A percentile compares a stretch with the other conserved stretches of the same genome.
phyloP scores from a whole-genome alignment of 2,113 vertebrate genomes.

The Numenius arquata region DNA sequence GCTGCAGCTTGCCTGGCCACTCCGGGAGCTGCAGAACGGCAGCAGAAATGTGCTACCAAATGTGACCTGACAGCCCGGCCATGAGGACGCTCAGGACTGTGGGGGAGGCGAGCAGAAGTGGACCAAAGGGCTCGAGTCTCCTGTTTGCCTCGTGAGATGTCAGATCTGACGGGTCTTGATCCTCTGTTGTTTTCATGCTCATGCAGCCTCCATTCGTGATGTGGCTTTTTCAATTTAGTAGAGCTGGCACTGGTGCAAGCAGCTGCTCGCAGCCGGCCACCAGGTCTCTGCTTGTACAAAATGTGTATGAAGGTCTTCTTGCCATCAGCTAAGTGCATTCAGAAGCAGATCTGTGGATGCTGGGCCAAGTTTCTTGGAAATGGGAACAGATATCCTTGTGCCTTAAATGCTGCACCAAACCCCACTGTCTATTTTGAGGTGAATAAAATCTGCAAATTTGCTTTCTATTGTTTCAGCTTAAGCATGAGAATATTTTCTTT shows the following conservation, averaged over 20 bases:
- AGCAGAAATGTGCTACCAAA: neutral
- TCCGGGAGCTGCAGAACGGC: rapidly evolving
- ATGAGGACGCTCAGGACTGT: neutral
- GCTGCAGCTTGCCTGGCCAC: neutral
- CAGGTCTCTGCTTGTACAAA: neutral
- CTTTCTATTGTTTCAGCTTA: neutral
- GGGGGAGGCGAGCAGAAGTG: neutral
- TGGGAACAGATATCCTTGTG: neutral
- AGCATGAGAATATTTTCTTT: neutral
- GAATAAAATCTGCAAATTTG: neutral
- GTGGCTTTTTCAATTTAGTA: neutral
- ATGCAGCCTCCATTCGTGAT: neutral
- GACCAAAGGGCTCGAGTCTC: neutral
- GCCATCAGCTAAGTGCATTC: neutral
- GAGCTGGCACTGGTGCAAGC: neutral
- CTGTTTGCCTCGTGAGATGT: neutral
- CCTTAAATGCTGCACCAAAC: neutral
- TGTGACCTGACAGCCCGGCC: neutral
- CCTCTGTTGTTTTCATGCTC: neutral
- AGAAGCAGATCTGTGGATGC: neutral
- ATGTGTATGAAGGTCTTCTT: neutral
- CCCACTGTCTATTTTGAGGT: neutral
- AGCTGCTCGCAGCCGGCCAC: neutral
- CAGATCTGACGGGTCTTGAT: neutral
- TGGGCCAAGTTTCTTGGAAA: neutral